A percentile compares a stretch with the other conserved stretches of the same genome.
Evolutionary conservation across 2,797 vertebrate species (phyloP).

Genomic region (Gallinago solitaria): DNA sequence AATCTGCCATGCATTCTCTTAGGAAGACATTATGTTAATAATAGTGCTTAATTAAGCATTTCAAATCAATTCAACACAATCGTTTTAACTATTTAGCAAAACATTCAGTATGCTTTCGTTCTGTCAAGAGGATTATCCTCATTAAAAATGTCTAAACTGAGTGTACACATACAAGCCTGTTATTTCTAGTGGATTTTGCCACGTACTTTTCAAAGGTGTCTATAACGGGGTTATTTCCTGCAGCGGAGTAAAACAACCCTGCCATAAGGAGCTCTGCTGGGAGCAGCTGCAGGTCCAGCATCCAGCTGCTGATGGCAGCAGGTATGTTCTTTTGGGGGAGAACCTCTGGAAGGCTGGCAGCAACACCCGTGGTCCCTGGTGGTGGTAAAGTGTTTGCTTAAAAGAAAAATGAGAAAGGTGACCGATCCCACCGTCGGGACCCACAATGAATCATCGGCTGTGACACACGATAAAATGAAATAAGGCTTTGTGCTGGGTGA

Average conservation of each 20-base stretch:
- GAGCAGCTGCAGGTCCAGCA: neutral
- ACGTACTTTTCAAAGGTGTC: neutral
- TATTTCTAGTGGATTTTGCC: neutral
- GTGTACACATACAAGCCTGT: accelerated
- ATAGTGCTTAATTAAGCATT: neutral
- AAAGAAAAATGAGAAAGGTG: neutral
- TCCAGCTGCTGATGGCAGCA: neutral
- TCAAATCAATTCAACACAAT: neutral
- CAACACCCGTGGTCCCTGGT: accelerated
- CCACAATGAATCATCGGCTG: neutral
- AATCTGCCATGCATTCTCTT: neutral
- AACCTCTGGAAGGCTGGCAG: neutral
- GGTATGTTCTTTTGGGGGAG: accelerated
- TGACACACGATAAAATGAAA: accelerated
- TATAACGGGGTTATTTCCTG: accelerated
- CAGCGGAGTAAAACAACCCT: accelerated
- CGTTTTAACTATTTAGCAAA: neutral
- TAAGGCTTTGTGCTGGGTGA: neutral
- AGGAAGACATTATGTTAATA: neutral
- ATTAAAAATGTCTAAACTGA: neutral
- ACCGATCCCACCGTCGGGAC: accelerated
- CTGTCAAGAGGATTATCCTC: neutral
- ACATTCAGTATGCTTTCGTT: accelerated
- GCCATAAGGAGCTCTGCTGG: neutral
- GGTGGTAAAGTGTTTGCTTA: neutral